These are phyloP conservation scores for Ondatra zibethicus DNA, from an alignment of 2,113 vertebrate genomes.

Conservation along the genomic window DNA sequence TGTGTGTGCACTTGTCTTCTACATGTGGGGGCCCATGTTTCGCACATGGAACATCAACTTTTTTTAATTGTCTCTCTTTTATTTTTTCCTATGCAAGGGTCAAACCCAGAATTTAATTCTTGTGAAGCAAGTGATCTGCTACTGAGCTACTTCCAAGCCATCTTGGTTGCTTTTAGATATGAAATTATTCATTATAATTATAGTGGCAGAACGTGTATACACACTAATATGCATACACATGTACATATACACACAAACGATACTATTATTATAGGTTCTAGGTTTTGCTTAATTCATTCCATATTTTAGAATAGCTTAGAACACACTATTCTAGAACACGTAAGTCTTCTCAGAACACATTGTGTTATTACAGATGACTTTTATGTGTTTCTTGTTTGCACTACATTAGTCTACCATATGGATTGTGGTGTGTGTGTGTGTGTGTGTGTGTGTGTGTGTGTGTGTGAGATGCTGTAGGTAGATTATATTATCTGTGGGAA, in stretches of 20 bases:
- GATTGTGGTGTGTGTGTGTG: slow-evolving; percentile 28
- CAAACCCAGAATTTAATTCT: background rate
- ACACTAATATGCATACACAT: background rate
- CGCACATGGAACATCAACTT: background rate
- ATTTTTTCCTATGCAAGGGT: background rate
- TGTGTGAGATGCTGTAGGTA: slow-evolving; percentile 32
- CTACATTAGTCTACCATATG: slow-evolving; percentile 12
- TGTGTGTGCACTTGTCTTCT: background rate
- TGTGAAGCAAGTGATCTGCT: background rate
- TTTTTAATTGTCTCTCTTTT: background rate
- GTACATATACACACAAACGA: background rate
- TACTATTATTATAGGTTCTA: background rate
- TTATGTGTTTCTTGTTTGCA: slow-evolving; percentile 56
- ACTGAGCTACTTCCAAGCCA: no score
- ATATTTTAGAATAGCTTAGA: background rate
- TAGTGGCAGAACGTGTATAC: no score
- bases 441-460: background rate
- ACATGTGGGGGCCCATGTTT: background rate
- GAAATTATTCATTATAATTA: slow-evolving; percentile 36
- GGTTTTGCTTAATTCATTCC: slow-evolving; percentile 42
- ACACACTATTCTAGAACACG: background rate
- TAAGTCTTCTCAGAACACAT: background rate
- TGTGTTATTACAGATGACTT: slow-evolving; percentile 58
- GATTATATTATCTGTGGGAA: slow-evolving; percentile 67
- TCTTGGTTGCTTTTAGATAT: background rate